phyloP scores from a whole-genome alignment of 2,797 vertebrate species.

The Pagetopsis macropterus region DNA sequence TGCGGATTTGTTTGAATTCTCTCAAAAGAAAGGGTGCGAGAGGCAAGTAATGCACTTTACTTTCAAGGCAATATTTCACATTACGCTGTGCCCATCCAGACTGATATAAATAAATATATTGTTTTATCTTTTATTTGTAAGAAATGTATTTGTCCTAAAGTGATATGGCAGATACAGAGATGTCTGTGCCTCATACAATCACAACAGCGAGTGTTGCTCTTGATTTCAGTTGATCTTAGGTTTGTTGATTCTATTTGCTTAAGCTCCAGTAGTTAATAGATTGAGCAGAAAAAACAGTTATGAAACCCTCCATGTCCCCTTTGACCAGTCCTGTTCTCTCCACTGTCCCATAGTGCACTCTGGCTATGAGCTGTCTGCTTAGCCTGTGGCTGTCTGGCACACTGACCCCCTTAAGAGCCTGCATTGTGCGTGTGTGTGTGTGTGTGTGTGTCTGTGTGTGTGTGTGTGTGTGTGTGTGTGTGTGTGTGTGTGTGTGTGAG shows the following conservation, averaged over 20 bases:
- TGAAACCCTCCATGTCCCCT: slow-evolving; percentile 53
- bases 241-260: slow-evolving; percentile 13
- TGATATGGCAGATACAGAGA: not conserved
- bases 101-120: not conserved
- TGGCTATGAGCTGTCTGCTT: slow-evolving; percentile 69
- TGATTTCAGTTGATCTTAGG: not conserved
- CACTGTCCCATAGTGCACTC: slow-evolving; percentile 63
- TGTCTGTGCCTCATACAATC: not conserved
- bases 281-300: slow-evolving; percentile 65
- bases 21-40: not conserved
- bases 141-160: not conserved
- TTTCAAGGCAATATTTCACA: not conserved
- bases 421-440: slow-evolving; percentile 35
- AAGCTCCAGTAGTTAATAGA: slow-evolving; percentile 46
- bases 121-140: slow-evolving; percentile 5
- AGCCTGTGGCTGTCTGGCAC: slow-evolving; percentile 74
- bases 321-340: slow-evolving; percentile 44
- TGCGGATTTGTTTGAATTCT: slow-evolving; percentile 10
- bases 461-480: slow-evolving; percentile 35
- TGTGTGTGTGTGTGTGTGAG: slow-evolving; percentile 24
- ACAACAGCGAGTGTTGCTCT: not conserved
- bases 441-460: slow-evolving; percentile 7
- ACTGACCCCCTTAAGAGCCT: slow-evolving; percentile 74
- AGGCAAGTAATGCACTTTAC: not conserved
- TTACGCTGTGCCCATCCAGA: not conserved